Conservation (phyloP, 2,113 vertebrate species). For the Entomyzon cyanotis region DNA sequence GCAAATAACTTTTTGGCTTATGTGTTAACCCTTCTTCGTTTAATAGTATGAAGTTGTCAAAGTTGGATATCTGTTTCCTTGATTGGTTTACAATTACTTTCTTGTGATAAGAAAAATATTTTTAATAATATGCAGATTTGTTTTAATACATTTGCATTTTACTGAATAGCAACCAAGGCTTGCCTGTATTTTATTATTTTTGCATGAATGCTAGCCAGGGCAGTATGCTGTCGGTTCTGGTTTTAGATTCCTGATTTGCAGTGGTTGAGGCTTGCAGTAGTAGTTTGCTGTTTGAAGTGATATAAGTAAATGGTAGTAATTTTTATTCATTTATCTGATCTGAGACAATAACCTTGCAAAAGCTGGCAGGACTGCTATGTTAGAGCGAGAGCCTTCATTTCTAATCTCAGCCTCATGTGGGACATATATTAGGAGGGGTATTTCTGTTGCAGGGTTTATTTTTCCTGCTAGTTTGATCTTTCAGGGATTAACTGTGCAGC, state of each 20-base stretch:
- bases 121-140: neutral
- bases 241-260: constrained; percentile 50
- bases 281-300: neutral
- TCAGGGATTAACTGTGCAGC: neutral
- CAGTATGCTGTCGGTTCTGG: neutral
- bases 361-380: neutral
- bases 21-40: constrained; percentile 68
- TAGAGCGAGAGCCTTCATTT: neutral
- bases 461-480: neutral
- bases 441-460: constrained; percentile 8
- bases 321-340: constrained; percentile 11
- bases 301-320: neutral
- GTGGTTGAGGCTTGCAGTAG: neutral
- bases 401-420: neutral
- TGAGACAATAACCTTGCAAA: constrained; percentile 39
- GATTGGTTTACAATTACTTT: neutral
- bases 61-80: neutral
- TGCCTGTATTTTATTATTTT: neutral
- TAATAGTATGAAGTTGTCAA: constrained; percentile 1
- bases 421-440: neutral
- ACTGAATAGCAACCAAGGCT: neutral
- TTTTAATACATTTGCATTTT: neutral
- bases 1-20: constrained; percentile 68
- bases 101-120: neutral
- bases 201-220: neutral